Evolutionary conservation across 2,113 vertebrate species (phyloP), one percentile per base, ranked within the genome.

Genomic region (Megaceryle torquata): DNA sequence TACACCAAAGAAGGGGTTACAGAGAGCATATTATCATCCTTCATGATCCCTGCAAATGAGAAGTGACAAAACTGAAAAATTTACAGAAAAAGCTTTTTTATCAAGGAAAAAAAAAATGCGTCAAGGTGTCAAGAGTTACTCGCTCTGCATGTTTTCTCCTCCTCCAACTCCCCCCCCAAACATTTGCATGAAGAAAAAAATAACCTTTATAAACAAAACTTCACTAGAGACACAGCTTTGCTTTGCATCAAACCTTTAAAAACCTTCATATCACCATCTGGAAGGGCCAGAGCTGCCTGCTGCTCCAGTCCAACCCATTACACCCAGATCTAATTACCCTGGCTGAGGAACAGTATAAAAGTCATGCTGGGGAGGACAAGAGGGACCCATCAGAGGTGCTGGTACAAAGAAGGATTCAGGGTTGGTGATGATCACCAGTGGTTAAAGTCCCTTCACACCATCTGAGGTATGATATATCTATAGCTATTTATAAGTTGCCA

Each of bases 51-150:
- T 87, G 70, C 16, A 95, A 85, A 89, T 24, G 31, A 76, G 82
- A 92, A 96, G 79, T 88, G 88, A 92, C 72, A 97, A 92, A 96
- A 72, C 4, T 2, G 10, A 95, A 97, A 90, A 81, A 57, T 13
- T 44, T 44, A 89, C 53, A 91, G 53, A n/a, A 82, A 75, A 81
- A 64, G 14, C 13, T 51, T 82, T 56, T 86, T 68, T 63, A 87
- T 65, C 50, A 56, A 39, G 46, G n/a, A 37, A 88, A 91, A 85
- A 24, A 59, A 67, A 94, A 94, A 68, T 5, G 20, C 41, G 91
- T 69, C 37, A 65, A 79, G 61, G 53, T 18, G 2, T 71, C 35
- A 72, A 84, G 44, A 5, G 3, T 50, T 82, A 86, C 35, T 85
- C n/a, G 41, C 60, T 71, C 83, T 50, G 74, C 11, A 24, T 46